Evolutionary conservation across 1,140 invertebrate species (phyloP).

Genomic region (Scaptomyza graminum): DNA sequence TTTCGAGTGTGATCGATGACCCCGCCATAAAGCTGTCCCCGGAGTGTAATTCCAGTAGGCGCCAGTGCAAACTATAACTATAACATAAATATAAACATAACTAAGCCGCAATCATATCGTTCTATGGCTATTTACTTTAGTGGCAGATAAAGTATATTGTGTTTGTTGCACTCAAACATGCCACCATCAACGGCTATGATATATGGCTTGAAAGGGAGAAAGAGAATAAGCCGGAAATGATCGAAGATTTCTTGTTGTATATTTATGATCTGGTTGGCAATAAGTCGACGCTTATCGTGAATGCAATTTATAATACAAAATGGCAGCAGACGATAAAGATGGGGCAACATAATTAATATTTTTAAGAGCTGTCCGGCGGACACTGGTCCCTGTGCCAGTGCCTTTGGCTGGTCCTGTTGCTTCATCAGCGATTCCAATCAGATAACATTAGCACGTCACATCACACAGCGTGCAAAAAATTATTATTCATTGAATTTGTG

Average conservation of each 20-base stretch:
- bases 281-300: conserved; percentile 74
- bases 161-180: neutral
- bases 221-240: conserved; percentile 63
- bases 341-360: conserved; percentile 77
- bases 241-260: conserved; percentile 10
- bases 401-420: conserved; percentile 48
- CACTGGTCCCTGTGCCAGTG: conserved; percentile 9
- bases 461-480: conserved; percentile 82
- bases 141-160: conserved; percentile 8
- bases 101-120: neutral
- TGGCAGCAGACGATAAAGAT: conserved; percentile 68
- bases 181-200: conserved; percentile 10
- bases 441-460: conserved; percentile 82
- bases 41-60: conserved; percentile 74
- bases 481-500: conserved; percentile 83
- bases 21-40: conserved; percentile 56
- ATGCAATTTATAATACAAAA: conserved; percentile 81
- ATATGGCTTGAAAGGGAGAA: conserved; percentile 2
- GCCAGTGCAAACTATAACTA: conserved; percentile 42
- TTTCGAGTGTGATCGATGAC: conserved; percentile 55
- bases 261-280: conserved; percentile 45
- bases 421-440: conserved; percentile 80
- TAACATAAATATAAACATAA: conserved; percentile 3
- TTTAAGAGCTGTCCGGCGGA: conserved; percentile 68
- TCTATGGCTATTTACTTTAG: conserved; percentile 16